Percentiles rank a stretch among this genome's conserved stretches.
Evolutionary conservation across 2,113 vertebrate species (phyloP).

Genomic region (Riparia riparia): DNA sequence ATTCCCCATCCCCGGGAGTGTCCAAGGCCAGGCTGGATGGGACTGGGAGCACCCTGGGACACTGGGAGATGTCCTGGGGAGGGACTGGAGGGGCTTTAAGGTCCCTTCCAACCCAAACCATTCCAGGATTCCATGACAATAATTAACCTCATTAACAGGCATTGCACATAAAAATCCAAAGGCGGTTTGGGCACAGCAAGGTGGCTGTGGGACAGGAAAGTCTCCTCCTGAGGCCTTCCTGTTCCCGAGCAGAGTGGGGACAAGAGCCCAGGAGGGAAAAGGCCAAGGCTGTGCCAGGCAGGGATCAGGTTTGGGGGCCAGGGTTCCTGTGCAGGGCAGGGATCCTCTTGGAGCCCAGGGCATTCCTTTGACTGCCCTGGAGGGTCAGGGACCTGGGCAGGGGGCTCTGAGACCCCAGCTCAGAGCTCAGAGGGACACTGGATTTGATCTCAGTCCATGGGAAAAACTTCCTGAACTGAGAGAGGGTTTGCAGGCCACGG

Average conservation of each 20-base stretch:
- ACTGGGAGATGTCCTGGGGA: background rate
- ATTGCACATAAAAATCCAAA: background rate
- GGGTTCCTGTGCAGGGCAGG: background rate
- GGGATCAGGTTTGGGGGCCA: accelerated
- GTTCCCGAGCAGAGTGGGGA: accelerated
- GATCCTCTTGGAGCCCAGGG: no score
- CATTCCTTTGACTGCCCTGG: no score
- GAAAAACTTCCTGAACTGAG: no score
- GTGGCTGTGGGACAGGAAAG: no score
- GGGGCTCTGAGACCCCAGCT: no score
- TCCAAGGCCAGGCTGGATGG: background rate
- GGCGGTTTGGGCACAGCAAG: background rate
- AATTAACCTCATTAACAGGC: background rate
- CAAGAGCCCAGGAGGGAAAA: background rate
- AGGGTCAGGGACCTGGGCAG: no score
- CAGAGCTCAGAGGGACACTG: no score
- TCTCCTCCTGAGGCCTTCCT: accelerated
- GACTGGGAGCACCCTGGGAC: background rate
- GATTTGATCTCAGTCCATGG: no score
- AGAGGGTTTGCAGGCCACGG: no score
- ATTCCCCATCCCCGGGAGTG: background rate
- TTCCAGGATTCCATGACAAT: background rate
- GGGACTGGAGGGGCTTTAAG: no score
- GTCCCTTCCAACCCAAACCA: background rate
- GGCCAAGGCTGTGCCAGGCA: background rate